Conservation (phyloP, 2,113 vertebrate genomes). For the Sturnira hondurensis region DNA sequence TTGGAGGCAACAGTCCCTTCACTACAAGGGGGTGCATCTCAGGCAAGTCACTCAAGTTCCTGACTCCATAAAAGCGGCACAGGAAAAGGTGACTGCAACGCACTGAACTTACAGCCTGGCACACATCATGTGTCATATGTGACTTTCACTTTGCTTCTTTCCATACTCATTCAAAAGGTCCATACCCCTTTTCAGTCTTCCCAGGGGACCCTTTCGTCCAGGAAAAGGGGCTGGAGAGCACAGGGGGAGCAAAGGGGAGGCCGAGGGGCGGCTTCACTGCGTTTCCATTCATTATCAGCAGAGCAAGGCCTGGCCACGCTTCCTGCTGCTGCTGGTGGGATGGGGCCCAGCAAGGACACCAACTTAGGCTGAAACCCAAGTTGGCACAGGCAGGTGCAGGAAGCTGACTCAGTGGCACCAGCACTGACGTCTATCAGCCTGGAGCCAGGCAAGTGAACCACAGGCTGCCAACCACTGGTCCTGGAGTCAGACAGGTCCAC, state of each 20-base stretch:
- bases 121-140: neutral
- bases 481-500: neutral
- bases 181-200: neutral
- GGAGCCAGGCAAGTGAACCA: neutral
- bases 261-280: fast-evolving
- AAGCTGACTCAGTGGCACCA: neutral
- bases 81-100: neutral
- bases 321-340: neutral
- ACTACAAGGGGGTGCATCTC: neutral
- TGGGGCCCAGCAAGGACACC: neutral
- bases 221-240: neutral
- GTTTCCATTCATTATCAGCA: neutral
- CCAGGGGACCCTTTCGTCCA: fast-evolving
- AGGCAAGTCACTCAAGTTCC: neutral
- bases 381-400: neutral
- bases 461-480: neutral
- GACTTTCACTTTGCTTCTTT: neutral
- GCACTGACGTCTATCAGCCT: neutral
- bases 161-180: neutral
- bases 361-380: neutral
- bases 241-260: neutral
- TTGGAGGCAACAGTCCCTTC: neutral
- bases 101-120: neutral
- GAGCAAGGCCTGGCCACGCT: neutral
- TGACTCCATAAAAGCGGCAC: neutral